Conservation (phyloP, 2,113 vertebrate species). For the Addax nasomaculatus region DNA sequence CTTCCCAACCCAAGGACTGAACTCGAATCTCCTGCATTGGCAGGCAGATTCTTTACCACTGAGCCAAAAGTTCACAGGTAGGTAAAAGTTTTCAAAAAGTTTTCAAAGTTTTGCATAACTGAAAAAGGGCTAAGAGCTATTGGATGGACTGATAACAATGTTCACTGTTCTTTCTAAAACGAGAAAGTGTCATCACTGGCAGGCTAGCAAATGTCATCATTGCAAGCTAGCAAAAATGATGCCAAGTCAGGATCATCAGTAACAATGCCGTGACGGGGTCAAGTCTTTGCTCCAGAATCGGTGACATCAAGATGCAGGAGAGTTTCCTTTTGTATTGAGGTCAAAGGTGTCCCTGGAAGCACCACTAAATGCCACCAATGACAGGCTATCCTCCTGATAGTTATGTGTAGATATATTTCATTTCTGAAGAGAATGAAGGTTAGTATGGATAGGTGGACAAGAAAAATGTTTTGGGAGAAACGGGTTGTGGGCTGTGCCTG, state of each 20-base stretch:
- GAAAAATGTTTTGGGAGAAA: neutral
- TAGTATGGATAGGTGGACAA: neutral
- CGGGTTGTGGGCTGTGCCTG: neutral
- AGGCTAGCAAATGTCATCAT: neutral
- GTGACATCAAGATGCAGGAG: neutral
- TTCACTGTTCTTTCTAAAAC: neutral
- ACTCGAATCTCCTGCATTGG: neutral
- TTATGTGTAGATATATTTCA: neutral
- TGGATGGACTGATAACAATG: neutral
- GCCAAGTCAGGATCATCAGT: neutral
- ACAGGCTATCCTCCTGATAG: neutral
- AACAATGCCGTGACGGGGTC: neutral
- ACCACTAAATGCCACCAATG: neutral
- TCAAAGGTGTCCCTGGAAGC: neutral
- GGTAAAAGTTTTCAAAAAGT: neutral
- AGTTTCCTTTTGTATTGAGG: neutral
- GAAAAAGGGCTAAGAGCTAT: neutral
- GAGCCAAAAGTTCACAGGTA: neutral
- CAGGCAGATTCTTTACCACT: neutral
- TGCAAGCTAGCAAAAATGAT: neutral
- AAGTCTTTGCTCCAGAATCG: neutral
- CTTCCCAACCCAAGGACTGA: neutral
- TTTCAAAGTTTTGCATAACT: neutral
- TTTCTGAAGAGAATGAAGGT: neutral
- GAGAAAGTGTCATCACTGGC: neutral